phyloP scores from a whole-genome alignment of 2,113 vertebrate species.

The Glaucidium brasilianum region DNA sequence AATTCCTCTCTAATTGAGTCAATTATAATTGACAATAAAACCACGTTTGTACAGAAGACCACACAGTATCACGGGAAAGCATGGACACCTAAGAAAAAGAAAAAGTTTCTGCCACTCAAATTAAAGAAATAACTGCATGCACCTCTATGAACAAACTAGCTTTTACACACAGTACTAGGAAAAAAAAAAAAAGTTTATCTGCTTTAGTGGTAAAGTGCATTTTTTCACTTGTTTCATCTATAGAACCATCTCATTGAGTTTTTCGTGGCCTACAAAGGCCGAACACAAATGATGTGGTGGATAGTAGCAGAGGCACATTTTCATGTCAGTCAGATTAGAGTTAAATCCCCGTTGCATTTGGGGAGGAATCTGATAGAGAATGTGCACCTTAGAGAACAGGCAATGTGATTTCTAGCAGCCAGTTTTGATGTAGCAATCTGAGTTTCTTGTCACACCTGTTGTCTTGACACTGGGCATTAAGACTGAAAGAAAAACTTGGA shows the following conservation, averaged over 20 bases:
- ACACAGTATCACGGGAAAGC: background rate
- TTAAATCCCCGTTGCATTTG: background rate
- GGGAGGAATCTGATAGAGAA: background rate
- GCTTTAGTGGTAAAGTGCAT: background rate
- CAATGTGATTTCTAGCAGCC: background rate
- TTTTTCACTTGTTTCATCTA: background rate
- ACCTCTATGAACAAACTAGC: background rate
- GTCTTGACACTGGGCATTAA: background rate
- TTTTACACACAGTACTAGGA: background rate
- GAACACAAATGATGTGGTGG: background rate
- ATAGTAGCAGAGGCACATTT: background rate
- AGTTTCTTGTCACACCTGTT: background rate
- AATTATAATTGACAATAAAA: background rate
- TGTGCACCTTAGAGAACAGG: background rate
- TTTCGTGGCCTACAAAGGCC: background rate
- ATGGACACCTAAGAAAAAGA: background rate
- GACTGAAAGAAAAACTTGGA: background rate
- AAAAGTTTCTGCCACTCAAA: background rate
- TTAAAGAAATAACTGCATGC: background rate
- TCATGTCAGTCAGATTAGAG: background rate
- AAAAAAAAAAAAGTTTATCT: conserved; percentile 8
- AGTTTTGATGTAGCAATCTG: background rate
- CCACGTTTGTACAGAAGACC: background rate
- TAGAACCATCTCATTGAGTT: background rate
- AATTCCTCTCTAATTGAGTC: background rate